Base-by-base conservation (phyloP, 2,888 invertebrate genomes). In the Pediacus dermestoides region DNA sequence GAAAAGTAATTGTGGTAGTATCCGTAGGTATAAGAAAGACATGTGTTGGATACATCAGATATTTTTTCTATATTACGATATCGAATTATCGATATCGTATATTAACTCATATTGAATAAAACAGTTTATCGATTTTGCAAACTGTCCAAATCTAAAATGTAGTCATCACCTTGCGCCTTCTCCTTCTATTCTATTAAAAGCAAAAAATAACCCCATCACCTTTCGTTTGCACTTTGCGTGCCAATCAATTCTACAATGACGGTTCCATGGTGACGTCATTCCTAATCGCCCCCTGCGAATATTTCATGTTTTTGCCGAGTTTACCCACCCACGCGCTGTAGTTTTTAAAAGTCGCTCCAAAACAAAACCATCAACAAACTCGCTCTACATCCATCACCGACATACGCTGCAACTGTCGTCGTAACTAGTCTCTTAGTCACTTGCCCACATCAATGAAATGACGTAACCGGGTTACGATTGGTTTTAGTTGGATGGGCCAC, bases 381-480 rank as follows among this genome's bases (percentile, higher is more conserved):
- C 10, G 8, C 4, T 18, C 4, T 18, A 18, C 8, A 6, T 18
- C 18, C 4, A 8, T 6, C 18, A 6, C 4, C 8, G 8, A 18
- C 18, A 18, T 18, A 18, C 18, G 18, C 8, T 18, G 4, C 8
- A 8, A 6, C 4, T 18, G 8, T 18, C 18, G 4, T 18, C 21
- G 21, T 18, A 26, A 9, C n/a, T 26, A 8, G 9, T 9, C 10
- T 6, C 4, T 10, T 26, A 4, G 9, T 6, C 4, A 4, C 9
- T 10, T 9, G 11, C 10, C 28, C 14, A 28, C 61, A 64, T 74
- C 73, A 74, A 74, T 74, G 74, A 70, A 73, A 68, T 73, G 73
- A 73, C 74, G 73, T 73, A 70, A 66, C 42, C 35, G 9, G 6
- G 30, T 12, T 14, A 44, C 46, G 61, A 72, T 73, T 73, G 72